phyloP scores from a whole-genome alignment of 2,797 vertebrate genomes.

The Uromys caudimaculatus region DNA sequence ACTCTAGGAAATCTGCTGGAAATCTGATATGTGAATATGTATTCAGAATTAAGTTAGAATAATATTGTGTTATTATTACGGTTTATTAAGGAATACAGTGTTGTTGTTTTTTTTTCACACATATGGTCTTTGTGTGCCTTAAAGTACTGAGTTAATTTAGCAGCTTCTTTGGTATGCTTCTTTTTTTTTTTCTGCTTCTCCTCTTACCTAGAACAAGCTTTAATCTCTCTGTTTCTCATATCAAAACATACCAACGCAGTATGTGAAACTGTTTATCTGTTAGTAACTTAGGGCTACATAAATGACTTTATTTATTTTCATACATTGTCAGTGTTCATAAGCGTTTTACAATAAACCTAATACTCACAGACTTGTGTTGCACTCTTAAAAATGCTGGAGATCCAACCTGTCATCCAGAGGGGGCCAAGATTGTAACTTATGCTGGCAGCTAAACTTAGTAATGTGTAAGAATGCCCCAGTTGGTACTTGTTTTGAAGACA shows the following conservation, averaged over 20 bases:
- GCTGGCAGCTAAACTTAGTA: neutral
- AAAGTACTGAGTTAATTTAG: neutral
- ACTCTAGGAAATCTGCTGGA: neutral
- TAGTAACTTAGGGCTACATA: neutral
- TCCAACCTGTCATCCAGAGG: neutral
- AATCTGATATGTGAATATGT: neutral
- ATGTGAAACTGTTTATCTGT: neutral
- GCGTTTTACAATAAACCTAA: neutral
- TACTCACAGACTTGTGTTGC: neutral
- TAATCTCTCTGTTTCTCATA: neutral
- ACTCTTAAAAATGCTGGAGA: neutral
- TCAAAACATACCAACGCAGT: neutral
- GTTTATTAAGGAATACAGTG: neutral
- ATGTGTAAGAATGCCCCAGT: neutral
- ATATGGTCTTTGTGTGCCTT: neutral
- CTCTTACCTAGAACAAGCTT: neutral
- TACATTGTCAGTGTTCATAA: neutral
- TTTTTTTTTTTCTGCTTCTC: neutral
- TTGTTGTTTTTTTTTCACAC: neutral
- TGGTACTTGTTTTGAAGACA: neutral
- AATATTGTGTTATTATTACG: neutral
- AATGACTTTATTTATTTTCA: neutral
- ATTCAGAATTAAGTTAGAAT: slow-evolving; percentile 40
- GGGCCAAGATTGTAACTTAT: neutral
- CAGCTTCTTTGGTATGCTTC: neutral